Evolutionary conservation across 1,140 invertebrate species (phyloP).

Genomic region (Drosophila guanche): DNA sequence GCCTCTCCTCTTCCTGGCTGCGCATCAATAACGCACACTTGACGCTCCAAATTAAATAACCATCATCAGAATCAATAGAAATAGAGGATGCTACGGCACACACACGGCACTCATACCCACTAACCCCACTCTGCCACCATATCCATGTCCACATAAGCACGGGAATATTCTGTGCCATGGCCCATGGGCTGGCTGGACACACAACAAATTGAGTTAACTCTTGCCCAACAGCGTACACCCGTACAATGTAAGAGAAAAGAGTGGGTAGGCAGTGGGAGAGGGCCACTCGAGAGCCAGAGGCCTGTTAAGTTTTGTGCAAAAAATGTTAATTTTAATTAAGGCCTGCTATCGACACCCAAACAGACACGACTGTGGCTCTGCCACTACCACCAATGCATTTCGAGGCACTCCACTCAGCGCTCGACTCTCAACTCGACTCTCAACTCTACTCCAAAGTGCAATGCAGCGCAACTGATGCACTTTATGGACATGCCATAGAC

Average conservation of each 20-base stretch:
- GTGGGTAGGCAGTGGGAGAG: background rate
- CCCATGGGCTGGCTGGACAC: conserved; percentile 3
- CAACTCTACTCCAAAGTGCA: conserved; percentile 63
- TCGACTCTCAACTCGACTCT: conserved; percentile 1
- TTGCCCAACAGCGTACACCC: conserved; percentile 64
- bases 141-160: conserved; percentile 1
- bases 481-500: conserved; percentile 46
- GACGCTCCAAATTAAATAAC: conserved; percentile 81
- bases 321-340: conserved; percentile 83
- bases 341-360: conserved; percentile 76
- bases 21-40: conserved; percentile 81
- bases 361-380: conserved; percentile 23
- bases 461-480: conserved; percentile 77
- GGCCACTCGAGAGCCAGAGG: background rate
- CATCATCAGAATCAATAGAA: conserved; percentile 77
- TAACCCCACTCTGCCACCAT: background rate
- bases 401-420: conserved; percentile 46
- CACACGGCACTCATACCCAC: conserved; percentile 3
- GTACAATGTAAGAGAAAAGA: conserved; percentile 54
- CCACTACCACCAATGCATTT: conserved; percentile 31
- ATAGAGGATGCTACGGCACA: conserved; percentile 11
- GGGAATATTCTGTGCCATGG: too few species aligned
- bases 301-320: conserved; percentile 75
- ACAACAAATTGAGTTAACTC: conserved; percentile 76
- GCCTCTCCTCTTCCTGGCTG: conserved; percentile 13